Percentiles rank a stretch among this genome's conserved stretches.
phyloP scores from a whole-genome alignment of 2,888 invertebrate species.

The Serripes groenlandicus region DNA sequence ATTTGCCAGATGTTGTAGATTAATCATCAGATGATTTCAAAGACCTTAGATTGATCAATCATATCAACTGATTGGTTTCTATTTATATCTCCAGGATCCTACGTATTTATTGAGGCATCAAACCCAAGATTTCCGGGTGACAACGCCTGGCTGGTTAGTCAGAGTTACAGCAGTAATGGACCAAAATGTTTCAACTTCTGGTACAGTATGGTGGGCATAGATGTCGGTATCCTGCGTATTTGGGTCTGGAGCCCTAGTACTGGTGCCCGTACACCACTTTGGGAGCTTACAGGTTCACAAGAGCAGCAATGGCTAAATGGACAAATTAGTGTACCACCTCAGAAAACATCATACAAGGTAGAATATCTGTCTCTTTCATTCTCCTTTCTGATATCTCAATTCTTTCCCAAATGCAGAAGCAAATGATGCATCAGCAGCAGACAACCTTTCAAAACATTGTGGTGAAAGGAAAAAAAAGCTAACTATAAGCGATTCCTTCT shows the following conservation, averaged over 20 bases:
- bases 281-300: conserved; percentile 75
- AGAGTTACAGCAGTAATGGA: conserved; percentile 44
- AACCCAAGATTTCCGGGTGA: conserved; percentile 70
- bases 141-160: conserved; percentile 71
- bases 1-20: too few relatives aligned
- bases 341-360: conserved; percentile 72
- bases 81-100: conserved; percentile 71
- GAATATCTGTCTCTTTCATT: too few relatives aligned
- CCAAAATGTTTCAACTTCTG: conserved; percentile 80
- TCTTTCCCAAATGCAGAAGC: too few relatives aligned
- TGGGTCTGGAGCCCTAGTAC: conserved; percentile 70
- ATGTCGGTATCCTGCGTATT: conserved; percentile 74
- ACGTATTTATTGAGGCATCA: conserved; percentile 73
- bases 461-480: too few relatives aligned
- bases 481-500: neutral
- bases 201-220: conserved; percentile 82
- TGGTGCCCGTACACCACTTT: conserved; percentile 69
- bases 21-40: too few relatives aligned
- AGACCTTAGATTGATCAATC: too few relatives aligned
- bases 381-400: too few relatives aligned
- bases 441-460: too few relatives aligned
- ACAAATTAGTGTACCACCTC: conserved; percentile 68
- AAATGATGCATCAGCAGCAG: too few relatives aligned
- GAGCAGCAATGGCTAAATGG: conserved; percentile 69
- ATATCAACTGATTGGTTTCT: too few relatives aligned